phyloP scores from a whole-genome alignment of 2,888 invertebrate genomes.

The Neoaliturus tenellus region DNA sequence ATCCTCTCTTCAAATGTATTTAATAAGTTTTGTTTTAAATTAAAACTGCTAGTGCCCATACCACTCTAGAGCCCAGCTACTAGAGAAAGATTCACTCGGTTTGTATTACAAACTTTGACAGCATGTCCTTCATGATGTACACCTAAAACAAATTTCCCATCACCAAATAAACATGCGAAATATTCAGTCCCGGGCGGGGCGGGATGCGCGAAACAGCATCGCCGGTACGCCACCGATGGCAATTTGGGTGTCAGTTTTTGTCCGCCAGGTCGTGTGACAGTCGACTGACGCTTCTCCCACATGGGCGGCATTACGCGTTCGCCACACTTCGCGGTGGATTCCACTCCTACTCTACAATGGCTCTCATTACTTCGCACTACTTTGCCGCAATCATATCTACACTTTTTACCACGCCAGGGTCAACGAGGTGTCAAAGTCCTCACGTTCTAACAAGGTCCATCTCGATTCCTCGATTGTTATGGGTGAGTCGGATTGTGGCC shows the following conservation, averaged over 20 bases:
- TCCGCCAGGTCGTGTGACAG: slow-evolving; percentile 34
- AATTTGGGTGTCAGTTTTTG: slow-evolving; percentile 42
- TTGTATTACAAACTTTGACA: no score
- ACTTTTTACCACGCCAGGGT: slow-evolving; percentile 32
- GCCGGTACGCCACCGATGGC: slow-evolving; percentile 11
- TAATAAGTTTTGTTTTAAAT: no score
- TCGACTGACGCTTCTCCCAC: slow-evolving; percentile 37
- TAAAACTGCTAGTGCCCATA: no score
- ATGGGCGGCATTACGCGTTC: slow-evolving; percentile 38
- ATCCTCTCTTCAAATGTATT: no score
- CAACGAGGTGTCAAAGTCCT: slow-evolving; percentile 38
- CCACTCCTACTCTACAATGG: slow-evolving; percentile 42
- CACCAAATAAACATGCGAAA: no score
- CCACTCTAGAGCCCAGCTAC: no score
- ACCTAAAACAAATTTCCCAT: no score
- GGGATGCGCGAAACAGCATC: not conserved
- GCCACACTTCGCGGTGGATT: slow-evolving; percentile 37
- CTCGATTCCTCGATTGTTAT: not conserved
- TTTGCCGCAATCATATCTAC: slow-evolving; percentile 45
- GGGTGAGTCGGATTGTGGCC: no score
- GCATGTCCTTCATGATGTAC: no score
- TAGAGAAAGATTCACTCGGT: no score
- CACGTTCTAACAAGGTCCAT: slow-evolving; percentile 10
- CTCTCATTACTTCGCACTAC: slow-evolving; percentile 30
- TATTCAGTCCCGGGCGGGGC: no score